Evolutionary conservation across 2,113 vertebrate species (phyloP).

Genomic region (Isichthys henryi): DNA sequence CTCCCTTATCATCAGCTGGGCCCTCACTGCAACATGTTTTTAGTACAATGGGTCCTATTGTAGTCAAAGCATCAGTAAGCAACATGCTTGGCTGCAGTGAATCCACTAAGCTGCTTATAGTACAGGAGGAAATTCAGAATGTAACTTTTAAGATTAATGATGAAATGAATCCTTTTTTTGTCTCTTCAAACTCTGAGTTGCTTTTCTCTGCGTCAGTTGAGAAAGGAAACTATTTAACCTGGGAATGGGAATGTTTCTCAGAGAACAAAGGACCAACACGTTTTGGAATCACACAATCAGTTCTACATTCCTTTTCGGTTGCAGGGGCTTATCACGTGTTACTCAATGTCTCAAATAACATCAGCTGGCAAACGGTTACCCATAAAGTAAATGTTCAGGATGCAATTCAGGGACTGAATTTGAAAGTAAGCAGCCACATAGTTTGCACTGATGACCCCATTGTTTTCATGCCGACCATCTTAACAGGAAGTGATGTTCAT

Average conservation of each 20-base stretch:
- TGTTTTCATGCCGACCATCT: constrained; percentile 41
- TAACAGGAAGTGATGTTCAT: constrained; percentile 51
- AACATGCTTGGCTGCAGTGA: constrained; percentile 51
- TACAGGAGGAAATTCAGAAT: constrained; percentile 54
- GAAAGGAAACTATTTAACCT: constrained; percentile 50
- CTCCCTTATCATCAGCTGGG: constrained; percentile 28
- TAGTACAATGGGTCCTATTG: constrained; percentile 33
- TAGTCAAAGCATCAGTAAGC: constrained; percentile 48
- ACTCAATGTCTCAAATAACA: constrained; percentile 58
- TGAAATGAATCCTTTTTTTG: constrained; percentile 39
- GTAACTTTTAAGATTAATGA: constrained; percentile 47
- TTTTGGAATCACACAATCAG: constrained; percentile 26
- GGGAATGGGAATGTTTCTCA: constrained; percentile 51
- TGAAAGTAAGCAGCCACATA: constrained; percentile 37
- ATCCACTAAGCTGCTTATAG: constrained; percentile 41
- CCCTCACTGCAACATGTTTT: constrained; percentile 52
- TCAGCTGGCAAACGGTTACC: constrained; percentile 53
- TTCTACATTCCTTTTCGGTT: constrained; percentile 42
- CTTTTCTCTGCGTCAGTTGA: constrained; percentile 35
- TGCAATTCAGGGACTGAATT: constrained; percentile 43
- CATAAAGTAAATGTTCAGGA: constrained; percentile 51
- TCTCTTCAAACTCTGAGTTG: constrained; percentile 31
- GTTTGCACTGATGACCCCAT: constrained; percentile 46
- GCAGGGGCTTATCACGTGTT: constrained; percentile 46
- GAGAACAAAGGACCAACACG: background rate